phyloP scores from a whole-genome alignment of 2,888 invertebrate genomes.

The Diploptera punctata region DNA sequence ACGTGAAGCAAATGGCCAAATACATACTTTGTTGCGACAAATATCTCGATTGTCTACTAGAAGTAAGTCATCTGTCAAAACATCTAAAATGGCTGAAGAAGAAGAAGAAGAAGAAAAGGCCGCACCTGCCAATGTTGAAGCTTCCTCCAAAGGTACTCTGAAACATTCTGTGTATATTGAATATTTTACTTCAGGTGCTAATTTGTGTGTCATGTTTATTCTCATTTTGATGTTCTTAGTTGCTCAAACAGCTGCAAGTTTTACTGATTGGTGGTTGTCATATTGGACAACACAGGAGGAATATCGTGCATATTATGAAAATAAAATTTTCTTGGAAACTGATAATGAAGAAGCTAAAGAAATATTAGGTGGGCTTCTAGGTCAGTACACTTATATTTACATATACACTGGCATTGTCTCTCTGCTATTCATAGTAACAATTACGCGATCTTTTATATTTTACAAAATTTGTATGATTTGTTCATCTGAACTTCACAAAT shows the following conservation, averaged over 20 bases:
- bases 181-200: conserved; percentile 62
- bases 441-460: conserved; percentile 58
- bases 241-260: conserved; percentile 68
- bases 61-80: neutral
- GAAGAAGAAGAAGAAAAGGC: conserved; percentile 55
- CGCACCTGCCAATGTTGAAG: conserved; percentile 54
- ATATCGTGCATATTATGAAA: conserved; percentile 38
- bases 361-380: neutral
- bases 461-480: conserved; percentile 58
- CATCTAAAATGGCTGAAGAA: conserved; percentile 52
- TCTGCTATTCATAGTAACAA: conserved; percentile 51
- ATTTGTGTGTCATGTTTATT: conserved; percentile 59
- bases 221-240: conserved; percentile 62
- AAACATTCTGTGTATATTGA: conserved; percentile 58
- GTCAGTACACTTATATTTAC: conserved; percentile 32
- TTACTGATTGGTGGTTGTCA: conserved; percentile 76
- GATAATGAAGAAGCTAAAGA: no score
- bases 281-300: conserved; percentile 62
- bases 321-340: neutral
- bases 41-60: conserved; percentile 20
- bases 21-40: conserved; percentile 7
- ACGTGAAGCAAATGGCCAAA: neutral
- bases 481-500: conserved; percentile 61
- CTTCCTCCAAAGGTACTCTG: conserved; percentile 67
- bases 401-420: conserved; percentile 34